Evolutionary conservation across 1,140 invertebrate species (phyloP), one percentile per base, ranked within the genome.

Genomic region (Achatina immaculata): DNA sequence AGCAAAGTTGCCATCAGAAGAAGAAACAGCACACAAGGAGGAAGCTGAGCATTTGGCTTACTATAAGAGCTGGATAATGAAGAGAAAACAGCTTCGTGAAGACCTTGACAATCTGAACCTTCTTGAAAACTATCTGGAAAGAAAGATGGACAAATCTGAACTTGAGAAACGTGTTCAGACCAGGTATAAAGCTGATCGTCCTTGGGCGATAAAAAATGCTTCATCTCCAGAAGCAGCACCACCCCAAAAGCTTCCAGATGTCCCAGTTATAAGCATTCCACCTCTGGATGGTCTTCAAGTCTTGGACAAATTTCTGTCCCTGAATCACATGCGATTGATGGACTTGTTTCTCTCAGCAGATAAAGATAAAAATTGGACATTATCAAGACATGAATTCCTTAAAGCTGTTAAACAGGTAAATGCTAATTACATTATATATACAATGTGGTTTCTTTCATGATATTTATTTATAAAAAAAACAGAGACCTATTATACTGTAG

Each of bases 311-410:
- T 87, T 86, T 80, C 72, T 91, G 40, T 78, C 83, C 28, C 76
- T 86, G 48, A 87, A 90, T 36, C 88, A 87, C 73, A 75, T 90
- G 34, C 80, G 90, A 66, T 83, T 91, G 34, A 83, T 90, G 31
- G 90, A 91, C 78, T 73, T 91, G 21, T 91, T 91, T 81, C 80
- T 80, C 45, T 78, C 72, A 36, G 83, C 86, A 48, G 90, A 91
- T 77, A 89, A 87, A 83, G 84, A 90, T 75, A 90, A 91, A 71
- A 87, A 85, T 71, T 91, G 90, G 90, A 83, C 83, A 71, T 62
- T 90, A 34, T 85, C 88, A 9, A 85, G 84, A 75, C 83, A 87
- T 40, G 88, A 91, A 74, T 89, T 91, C 72, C 81, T 81, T 48
- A 86, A 86, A 36, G 85, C 84, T 36, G 86, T 90, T 51, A 80